Conservation (phyloP, 2,797 vertebrate genomes). For the Garrulus glandarius region DNA sequence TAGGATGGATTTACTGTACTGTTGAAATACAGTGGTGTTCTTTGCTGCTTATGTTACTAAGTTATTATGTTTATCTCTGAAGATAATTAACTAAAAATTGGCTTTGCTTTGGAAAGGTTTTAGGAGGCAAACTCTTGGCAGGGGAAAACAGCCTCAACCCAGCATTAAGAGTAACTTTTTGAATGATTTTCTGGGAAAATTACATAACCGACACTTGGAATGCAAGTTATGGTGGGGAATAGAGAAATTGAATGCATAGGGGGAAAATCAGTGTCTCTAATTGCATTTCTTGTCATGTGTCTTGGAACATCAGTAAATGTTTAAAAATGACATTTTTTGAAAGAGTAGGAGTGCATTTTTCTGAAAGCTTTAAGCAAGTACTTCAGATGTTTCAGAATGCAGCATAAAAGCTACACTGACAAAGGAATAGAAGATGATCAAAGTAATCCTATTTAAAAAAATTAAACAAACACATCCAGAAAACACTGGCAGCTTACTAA, state of each 20-base stretch:
- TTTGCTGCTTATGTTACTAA: neutral
- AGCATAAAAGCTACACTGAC: neutral
- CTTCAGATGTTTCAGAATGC: neutral
- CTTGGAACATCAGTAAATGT: neutral
- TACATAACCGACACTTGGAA: neutral
- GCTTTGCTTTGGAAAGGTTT: neutral
- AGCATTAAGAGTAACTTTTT: neutral
- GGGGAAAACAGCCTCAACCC: neutral
- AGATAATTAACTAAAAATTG: neutral
- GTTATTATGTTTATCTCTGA: conserved; percentile 12
- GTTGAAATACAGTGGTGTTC: neutral
- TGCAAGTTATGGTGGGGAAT: neutral
- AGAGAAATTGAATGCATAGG: neutral
- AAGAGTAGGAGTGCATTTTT: neutral
- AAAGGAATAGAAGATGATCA: neutral
- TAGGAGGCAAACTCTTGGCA: neutral
- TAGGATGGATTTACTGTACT: conserved; percentile 29
- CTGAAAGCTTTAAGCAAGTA: neutral
- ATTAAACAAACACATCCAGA: neutral
- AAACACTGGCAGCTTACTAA: neutral
- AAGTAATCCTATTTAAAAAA: neutral
- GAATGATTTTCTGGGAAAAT: neutral
- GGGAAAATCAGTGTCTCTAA: neutral
- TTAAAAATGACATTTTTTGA: neutral
- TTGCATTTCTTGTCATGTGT: neutral